Percentiles rank a stretch among this genome's conserved stretches.
Conservation (phyloP, 2,113 vertebrate species). For the Hemibagrus wyckioides region DNA sequence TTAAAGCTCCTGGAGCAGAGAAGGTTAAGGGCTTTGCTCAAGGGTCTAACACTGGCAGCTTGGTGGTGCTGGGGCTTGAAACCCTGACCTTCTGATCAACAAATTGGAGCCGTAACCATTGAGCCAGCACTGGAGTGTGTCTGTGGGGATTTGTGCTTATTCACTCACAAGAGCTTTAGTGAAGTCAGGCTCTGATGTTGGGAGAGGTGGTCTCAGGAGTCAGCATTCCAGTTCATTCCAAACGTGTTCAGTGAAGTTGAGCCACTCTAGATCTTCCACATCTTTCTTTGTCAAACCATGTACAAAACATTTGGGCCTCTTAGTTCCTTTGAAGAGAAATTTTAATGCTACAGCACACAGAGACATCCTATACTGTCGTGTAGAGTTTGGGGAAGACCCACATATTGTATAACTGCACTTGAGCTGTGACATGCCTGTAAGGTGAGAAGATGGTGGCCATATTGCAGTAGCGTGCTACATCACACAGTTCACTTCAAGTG, state of each 20-base stretch:
- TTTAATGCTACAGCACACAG: background rate
- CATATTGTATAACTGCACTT: background rate
- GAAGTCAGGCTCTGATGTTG: background rate
- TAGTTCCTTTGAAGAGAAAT: background rate
- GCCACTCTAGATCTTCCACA: background rate
- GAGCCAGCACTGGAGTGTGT: background rate
- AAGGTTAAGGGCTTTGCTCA: too few species aligned
- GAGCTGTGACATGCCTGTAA: background rate
- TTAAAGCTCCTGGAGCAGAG: too few species aligned
- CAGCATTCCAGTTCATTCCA: background rate
- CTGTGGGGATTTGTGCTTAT: background rate
- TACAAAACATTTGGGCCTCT: background rate
- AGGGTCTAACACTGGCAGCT: too few species aligned
- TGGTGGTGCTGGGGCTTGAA: too few species aligned
- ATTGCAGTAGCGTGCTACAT: background rate
- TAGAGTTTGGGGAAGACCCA: background rate
- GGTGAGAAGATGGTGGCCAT: background rate
- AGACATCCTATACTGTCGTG: background rate
- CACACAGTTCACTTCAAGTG: background rate
- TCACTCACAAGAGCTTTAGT: background rate
- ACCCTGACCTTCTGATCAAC: too few species aligned
- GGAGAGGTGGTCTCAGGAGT: background rate
- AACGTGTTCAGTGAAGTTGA: background rate
- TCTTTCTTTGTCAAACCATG: background rate
- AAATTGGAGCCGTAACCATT: too few species aligned